Evolutionary conservation across 2,888 invertebrate genomes (phyloP).

Genomic region (Parnassius smintheus): DNA sequence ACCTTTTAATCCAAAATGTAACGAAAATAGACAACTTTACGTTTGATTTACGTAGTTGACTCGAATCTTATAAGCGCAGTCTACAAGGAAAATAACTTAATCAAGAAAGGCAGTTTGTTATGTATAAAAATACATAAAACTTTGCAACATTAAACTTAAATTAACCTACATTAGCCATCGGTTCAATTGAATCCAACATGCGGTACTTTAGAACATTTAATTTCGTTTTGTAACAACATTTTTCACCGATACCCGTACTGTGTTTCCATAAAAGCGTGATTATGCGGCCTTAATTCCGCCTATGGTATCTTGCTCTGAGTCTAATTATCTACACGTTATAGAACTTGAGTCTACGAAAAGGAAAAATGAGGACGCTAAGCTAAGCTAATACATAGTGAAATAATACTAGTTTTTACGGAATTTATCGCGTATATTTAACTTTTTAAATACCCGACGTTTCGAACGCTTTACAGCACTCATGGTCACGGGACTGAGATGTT

Average conservation of each 20-base stretch:
- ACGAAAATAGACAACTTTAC: too few relatives aligned
- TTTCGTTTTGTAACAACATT: slow-evolving; percentile 74
- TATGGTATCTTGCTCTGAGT: slow-evolving; percentile 65
- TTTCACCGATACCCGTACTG: slow-evolving; percentile 64
- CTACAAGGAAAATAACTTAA: too few relatives aligned
- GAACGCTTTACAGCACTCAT: too few relatives aligned
- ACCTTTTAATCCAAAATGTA: too few relatives aligned
- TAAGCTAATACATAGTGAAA: slow-evolving; percentile 31
- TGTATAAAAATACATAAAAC: too few relatives aligned
- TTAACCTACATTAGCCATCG: slow-evolving; percentile 15
- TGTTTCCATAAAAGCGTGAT: slow-evolving; percentile 69
- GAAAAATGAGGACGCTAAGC: slow-evolving; percentile 35
- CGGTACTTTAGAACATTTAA: slow-evolving; percentile 53
- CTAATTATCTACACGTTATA: slow-evolving; percentile 68
- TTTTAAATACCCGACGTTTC: too few relatives aligned
- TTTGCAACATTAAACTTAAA: background rate
- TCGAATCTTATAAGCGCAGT: too few relatives aligned
- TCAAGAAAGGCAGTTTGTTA: too few relatives aligned
- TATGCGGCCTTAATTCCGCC: slow-evolving; percentile 65
- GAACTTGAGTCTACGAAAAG: slow-evolving; percentile 62
- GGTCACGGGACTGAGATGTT: too few relatives aligned
- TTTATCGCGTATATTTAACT: too few relatives aligned
- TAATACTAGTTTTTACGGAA: background rate
- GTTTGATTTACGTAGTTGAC: too few relatives aligned
- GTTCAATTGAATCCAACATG: slow-evolving; percentile 32